A percentile compares a stretch with the other conserved stretches of the same genome.
phyloP scores from a whole-genome alignment of 2,888 invertebrate genomes.

The Dryomyza anilis region DNA sequence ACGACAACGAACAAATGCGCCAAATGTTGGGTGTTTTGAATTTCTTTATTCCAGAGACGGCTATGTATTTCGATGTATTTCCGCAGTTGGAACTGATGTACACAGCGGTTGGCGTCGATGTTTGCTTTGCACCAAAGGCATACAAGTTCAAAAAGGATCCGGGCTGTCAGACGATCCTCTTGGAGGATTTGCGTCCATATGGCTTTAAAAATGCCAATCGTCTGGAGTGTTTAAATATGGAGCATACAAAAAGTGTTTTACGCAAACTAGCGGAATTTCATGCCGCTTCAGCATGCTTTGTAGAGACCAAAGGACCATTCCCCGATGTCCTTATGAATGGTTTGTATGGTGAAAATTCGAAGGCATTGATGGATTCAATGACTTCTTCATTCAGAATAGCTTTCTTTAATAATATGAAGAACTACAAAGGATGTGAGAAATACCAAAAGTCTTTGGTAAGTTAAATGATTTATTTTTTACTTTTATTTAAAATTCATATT shows the following conservation, averaged over 20 bases:
- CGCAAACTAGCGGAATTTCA: constrained; percentile 55
- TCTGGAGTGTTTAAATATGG: constrained; percentile 47
- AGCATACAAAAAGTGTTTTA: constrained; percentile 48
- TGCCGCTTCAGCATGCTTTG: constrained; percentile 49
- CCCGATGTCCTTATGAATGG: constrained; percentile 17
- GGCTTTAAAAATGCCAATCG: constrained; percentile 52
- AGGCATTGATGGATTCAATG: constrained; percentile 25
- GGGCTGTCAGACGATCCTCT: constrained; percentile 40
- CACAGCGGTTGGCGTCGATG: constrained; percentile 37
- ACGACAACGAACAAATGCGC: constrained; percentile 38
- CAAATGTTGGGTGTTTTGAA: constrained; percentile 39
- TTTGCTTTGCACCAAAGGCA: constrained; percentile 40
- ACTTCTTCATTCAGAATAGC: constrained; percentile 19
- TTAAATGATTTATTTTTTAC: too few relatives aligned
- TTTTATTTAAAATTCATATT: too few relatives aligned
- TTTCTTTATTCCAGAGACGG: constrained; percentile 44
- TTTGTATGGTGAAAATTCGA: constrained; percentile 24
- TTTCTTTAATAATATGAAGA: constrained; percentile 33
- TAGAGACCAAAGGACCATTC: constrained; percentile 41
- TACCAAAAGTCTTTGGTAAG: constrained; percentile 43
- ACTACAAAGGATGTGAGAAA: constrained; percentile 37
- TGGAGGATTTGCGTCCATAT: constrained; percentile 49
- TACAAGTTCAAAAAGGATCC: constrained; percentile 39
- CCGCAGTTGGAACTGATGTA: constrained; percentile 47
- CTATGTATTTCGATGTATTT: constrained; percentile 41